Evolutionary conservation across 2,113 vertebrate species (phyloP).

Genomic region (Tychaedon coryphoeus): DNA sequence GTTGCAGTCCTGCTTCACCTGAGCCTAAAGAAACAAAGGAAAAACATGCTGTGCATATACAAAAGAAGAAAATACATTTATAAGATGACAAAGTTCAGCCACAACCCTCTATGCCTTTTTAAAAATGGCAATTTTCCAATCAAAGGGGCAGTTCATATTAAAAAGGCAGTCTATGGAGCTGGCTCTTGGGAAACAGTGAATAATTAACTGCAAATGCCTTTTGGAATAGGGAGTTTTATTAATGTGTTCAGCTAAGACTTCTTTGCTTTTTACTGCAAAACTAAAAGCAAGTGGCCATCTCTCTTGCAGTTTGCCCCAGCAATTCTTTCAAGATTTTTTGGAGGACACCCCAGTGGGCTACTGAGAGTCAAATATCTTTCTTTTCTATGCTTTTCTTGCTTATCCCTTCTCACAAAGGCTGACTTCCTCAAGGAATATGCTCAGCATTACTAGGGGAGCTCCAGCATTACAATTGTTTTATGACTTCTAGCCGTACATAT

Average conservation of each 20-base stretch:
- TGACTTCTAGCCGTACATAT: not conserved
- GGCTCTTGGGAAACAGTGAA: not conserved
- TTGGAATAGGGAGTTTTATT: not conserved
- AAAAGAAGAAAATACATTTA: conserved; percentile 45
- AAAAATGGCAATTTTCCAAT: not conserved
- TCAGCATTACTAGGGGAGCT: not conserved
- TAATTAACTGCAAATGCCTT: not conserved
- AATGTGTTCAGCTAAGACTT: not conserved
- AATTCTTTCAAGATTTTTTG: not conserved
- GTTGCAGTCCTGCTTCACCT: conserved; percentile 25
- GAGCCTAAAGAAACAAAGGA: not conserved
- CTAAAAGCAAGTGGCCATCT: not conserved
- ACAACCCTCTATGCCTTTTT: not conserved
- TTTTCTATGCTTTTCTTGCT: not conserved
- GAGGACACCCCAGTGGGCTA: not conserved
- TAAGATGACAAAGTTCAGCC: not conserved
- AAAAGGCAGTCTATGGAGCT: not conserved
- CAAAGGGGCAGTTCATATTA: not conserved
- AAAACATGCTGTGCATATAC: not conserved
- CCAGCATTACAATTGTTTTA: not conserved
- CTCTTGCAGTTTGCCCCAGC: not conserved
- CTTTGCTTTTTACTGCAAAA: not conserved
- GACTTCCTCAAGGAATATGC: not conserved
- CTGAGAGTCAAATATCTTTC: not conserved
- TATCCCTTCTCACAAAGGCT: not conserved